A percentile compares a stretch with the other conserved stretches of the same genome.
These are phyloP conservation scores for Hemaris fuciformis DNA, from an alignment of 2,888 invertebrate genomes.

Conservation along the genomic window DNA sequence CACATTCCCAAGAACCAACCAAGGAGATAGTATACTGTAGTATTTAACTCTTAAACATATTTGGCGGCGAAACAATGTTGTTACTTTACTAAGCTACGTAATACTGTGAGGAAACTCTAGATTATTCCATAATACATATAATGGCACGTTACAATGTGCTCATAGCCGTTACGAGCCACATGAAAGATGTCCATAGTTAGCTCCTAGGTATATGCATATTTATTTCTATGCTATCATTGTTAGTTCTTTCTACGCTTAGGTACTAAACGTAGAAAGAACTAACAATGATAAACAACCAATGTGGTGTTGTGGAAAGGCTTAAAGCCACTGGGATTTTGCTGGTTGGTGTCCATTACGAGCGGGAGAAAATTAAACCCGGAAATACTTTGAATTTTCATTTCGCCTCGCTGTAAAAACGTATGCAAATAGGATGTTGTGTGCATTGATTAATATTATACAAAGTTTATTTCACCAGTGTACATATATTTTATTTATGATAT, in stretches of 20 bases:
- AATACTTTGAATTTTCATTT: conserved; percentile 51
- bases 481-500: too few species aligned
- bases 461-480: background rate
- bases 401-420: conserved; percentile 6
- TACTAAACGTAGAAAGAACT: conserved; percentile 47
- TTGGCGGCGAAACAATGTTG: background rate
- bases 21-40: too few species aligned
- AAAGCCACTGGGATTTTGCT: conserved; percentile 55
- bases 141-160: background rate
- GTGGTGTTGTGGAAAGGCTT: conserved; percentile 53
- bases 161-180: background rate
- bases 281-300: conserved; percentile 55
- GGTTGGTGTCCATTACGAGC: conserved; percentile 53
- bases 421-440: background rate
- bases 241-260: too few species aligned
- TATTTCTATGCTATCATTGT: too few species aligned
- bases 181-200: background rate
- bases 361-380: conserved; percentile 49
- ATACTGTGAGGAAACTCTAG: too few species aligned
- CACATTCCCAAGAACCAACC: too few species aligned
- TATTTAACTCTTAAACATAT: background rate
- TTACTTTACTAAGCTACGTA: background rate
- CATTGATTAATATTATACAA: background rate
- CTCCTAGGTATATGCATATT: background rate
- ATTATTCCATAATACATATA: background rate